A percentile compares a stretch with the other conserved stretches of the same genome.
Conservation (phyloP, 2,797 vertebrate genomes). For the Telmatherina bonti region DNA sequence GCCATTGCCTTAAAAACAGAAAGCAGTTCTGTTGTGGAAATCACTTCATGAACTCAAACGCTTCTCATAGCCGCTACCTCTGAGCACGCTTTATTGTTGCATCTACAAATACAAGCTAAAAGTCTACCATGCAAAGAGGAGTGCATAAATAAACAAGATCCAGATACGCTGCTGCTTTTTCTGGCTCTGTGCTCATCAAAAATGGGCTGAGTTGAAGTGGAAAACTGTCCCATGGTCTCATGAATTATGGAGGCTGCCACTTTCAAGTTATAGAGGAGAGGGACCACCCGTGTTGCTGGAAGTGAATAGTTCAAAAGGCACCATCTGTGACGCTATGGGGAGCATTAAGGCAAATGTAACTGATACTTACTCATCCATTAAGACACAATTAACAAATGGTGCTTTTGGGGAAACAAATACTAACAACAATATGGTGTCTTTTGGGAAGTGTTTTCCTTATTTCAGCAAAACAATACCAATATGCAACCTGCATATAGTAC, state of each 20-base stretch:
- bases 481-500: not conserved
- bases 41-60: not conserved
- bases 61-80: not conserved
- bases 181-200: not conserved
- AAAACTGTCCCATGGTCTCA: not conserved
- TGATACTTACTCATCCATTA: not conserved
- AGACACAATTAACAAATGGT: not conserved
- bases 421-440: not conserved
- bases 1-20: not conserved
- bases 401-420: not conserved
- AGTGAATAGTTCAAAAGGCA: not conserved
- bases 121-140: not conserved
- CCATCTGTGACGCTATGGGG: not conserved
- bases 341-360: not conserved
- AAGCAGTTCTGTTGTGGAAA: not conserved
- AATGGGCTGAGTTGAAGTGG: not conserved
- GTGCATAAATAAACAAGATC: conserved; percentile 3
- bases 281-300: not conserved
- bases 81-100: not conserved
- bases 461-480: not conserved
- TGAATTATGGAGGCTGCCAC: not conserved
- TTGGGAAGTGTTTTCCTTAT: not conserved
- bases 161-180: not conserved
- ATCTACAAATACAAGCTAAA: not conserved
- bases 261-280: not conserved